Percentiles rank a stretch among this genome's conserved stretches.
phyloP scores from a whole-genome alignment of 2,113 vertebrate species.

The Cyprinodon brontotheroides region DNA sequence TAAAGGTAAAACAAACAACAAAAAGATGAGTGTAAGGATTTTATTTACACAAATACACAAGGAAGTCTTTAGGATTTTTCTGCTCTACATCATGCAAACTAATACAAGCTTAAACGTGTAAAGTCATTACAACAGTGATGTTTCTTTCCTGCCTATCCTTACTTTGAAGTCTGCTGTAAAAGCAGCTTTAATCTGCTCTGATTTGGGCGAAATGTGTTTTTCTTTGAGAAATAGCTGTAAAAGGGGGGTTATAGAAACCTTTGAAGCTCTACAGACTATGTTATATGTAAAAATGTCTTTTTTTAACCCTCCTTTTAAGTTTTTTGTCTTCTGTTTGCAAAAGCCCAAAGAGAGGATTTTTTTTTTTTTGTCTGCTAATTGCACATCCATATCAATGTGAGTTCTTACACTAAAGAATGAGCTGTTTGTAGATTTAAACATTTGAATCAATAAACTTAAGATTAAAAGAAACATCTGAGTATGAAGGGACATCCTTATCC shows the following conservation, averaged over 20 bases:
- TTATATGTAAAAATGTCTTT: conserved; percentile 43
- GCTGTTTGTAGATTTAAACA: background rate
- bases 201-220: conserved; percentile 70
- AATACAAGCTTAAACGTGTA: conserved; percentile 42
- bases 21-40: background rate
- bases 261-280: conserved; percentile 63
- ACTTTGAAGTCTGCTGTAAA: conserved; percentile 71
- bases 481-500: background rate
- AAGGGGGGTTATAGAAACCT: conserved; percentile 45
- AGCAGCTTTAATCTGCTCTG: conserved; percentile 68
- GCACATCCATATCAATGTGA: conserved; percentile 31
- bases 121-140: conserved; percentile 50
- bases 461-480: conserved; percentile 2
- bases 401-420: conserved; percentile 15
- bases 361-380: conserved; percentile 17
- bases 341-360: conserved; percentile 35
- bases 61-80: conserved; percentile 46
- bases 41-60: conserved; percentile 5
- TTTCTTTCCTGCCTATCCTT: conserved; percentile 1
- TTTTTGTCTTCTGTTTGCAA: conserved; percentile 21
- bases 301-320: conserved; percentile 5
- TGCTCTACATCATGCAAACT: conserved; percentile 51
- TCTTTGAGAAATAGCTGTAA: conserved; percentile 58
- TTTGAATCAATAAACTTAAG: background rate
- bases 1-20: background rate